These are phyloP conservation scores for Phocoena sinus DNA, from an alignment of 2,113 vertebrate genomes.

Conservation along the genomic window DNA sequence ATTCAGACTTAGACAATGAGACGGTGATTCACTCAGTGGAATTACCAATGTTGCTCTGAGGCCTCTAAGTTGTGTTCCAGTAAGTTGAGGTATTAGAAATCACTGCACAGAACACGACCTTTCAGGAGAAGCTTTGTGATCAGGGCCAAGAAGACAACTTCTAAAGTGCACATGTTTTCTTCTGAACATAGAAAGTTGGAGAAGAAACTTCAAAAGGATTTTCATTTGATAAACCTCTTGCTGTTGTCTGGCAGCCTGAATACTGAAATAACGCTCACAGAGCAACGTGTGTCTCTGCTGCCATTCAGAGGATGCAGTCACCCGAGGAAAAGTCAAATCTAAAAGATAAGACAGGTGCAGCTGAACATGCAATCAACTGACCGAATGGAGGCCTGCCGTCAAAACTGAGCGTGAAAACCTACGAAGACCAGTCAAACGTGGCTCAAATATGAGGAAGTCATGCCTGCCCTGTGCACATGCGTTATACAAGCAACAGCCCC, in stretches of 20 bases:
- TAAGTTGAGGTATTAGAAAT: background rate
- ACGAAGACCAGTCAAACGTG: background rate
- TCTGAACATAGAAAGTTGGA: background rate
- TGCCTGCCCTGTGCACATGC: background rate
- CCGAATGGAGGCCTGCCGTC: background rate
- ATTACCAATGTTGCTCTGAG: background rate
- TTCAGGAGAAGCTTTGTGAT: background rate
- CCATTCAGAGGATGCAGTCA: background rate
- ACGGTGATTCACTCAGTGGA: background rate
- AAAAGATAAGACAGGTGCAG: background rate
- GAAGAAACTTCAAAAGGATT: background rate
- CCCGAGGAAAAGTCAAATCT: background rate
- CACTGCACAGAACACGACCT: background rate
- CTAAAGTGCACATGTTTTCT: conserved; percentile 14
- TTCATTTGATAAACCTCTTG: background rate
- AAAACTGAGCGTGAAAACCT: background rate
- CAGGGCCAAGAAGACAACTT: background rate
- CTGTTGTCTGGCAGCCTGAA: background rate
- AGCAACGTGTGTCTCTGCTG: background rate
- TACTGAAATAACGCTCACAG: background rate
- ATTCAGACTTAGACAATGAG: background rate
- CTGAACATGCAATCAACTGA: background rate
- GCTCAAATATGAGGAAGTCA: background rate
- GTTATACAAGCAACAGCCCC: background rate
- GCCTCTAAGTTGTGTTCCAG: background rate